Percentiles rank a stretch among this genome's conserved stretches.
Conservation (phyloP, 2,797 vertebrate genomes). For the Hyperoplus immaculatus region DNA sequence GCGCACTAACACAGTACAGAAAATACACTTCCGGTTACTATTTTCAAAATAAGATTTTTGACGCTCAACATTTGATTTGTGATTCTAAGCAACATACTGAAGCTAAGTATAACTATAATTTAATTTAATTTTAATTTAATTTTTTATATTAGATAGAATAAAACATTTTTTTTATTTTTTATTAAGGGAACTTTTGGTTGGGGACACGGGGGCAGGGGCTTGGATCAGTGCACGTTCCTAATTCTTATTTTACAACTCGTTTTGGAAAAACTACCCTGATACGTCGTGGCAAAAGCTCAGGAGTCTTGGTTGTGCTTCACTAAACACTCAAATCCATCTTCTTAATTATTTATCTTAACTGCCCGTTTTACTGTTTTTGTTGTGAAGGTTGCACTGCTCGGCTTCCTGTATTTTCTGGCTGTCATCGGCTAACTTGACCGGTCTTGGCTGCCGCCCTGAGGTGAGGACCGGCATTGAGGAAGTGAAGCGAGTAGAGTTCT, state of each 20-base stretch:
- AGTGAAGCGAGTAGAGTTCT: slow-evolving; percentile 52
- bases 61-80: background rate
- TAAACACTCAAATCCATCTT: background rate
- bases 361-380: background rate
- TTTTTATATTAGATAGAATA: too few species aligned
- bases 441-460: slow-evolving; percentile 41
- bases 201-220: too few species aligned
- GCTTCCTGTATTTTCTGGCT: background rate
- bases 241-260: too few species aligned
- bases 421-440: slow-evolving; percentile 4
- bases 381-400: background rate
- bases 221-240: too few species aligned
- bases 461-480: slow-evolving; percentile 73
- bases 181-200: too few species aligned
- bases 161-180: too few species aligned
- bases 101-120: background rate
- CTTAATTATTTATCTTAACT: too few species aligned
- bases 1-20: accelerated
- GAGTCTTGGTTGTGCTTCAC: background rate
- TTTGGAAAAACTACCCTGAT: too few species aligned
- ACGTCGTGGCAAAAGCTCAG: too few species aligned
- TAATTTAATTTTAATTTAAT: too few species aligned
- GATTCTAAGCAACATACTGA: too few species aligned
- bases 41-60: slow-evolving; percentile 47
- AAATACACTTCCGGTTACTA: accelerated